Base-by-base conservation (phyloP, 2,113 vertebrate species). In the Indicator indicator region DNA sequence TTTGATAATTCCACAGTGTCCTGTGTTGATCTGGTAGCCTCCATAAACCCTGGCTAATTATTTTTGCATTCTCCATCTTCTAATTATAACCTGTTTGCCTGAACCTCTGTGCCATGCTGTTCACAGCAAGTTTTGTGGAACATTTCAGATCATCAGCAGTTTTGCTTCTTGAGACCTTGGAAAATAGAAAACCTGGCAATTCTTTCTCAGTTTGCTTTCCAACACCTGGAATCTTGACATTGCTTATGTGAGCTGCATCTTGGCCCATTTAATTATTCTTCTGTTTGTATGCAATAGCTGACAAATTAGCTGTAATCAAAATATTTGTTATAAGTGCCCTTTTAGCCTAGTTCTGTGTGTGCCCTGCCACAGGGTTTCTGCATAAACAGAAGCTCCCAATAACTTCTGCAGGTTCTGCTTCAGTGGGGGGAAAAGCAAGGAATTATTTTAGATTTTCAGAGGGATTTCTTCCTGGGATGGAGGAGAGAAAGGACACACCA, bases 31-130 rank as follows among this genome's bases (percentile, higher is more conserved):
- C 79, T 86, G 72, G 75, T 72, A 64, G 82, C 75, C 72, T 91
- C 72, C 62, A 44, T 64, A 95, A 89, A 88, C 79, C 93, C 69
- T 56, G 76, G 63, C 87, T 96, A 93, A 91, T 96, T 95, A 91
- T 85, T 91, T 95, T 88, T 78, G 26, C 82, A 16, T 94, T 93
- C 91, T 71, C 9, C 82, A 65, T 93, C 71, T 79, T 78, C 87
- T 93, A 48, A 23, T 91, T 91, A 68, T 24, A 26, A 42, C 27
- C 1, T 8, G 5, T 71, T 71, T 89, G 65, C 87, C 83, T 58
- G 85, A 19, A 86, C 46, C 82, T 73, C 72, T n/a, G 60, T 54
- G 93, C 84, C 63, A 6, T 68, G 91, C 77, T 94, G 91, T 78
- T 96, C 78, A 20, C 94, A 94, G 93, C 33, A 36, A 92, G 82